A percentile compares a stretch with the other conserved stretches of the same genome.
These are phyloP conservation scores for Sarcophaga subvicina DNA, from an alignment of 2,888 invertebrate genomes.

Conservation along the genomic window DNA sequence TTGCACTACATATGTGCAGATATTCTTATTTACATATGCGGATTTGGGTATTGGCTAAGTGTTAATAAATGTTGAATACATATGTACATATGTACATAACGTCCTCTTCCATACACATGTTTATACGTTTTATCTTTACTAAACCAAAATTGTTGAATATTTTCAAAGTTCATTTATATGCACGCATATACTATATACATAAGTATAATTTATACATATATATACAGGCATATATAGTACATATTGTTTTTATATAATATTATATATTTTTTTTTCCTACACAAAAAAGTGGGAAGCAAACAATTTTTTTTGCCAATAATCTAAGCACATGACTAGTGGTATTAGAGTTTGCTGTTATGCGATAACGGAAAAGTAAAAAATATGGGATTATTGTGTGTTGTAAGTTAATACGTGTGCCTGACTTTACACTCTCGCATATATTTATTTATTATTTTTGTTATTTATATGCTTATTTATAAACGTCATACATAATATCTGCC, in stretches of 20 bases:
- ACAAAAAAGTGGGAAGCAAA: too few species aligned
- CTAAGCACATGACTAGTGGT: slow-evolving; percentile 11
- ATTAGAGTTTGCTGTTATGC: slow-evolving; percentile 33
- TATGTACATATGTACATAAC: too few species aligned
- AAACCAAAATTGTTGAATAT: slow-evolving; percentile 15
- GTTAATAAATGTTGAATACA: too few species aligned
- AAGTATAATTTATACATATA: background rate
- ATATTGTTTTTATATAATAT: background rate
- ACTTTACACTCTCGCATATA: background rate
- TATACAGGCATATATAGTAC: background rate
- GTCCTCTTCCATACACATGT: too few species aligned
- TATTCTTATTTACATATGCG: background rate
- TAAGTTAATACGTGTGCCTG: background rate
- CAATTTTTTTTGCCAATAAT: background rate
- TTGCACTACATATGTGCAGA: background rate
- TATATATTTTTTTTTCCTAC: background rate
- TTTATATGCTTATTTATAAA: background rate
- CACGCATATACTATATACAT: background rate
- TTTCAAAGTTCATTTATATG: background rate
- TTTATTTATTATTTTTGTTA: background rate
- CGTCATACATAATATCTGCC: background rate
- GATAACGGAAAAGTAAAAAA: slow-evolving; percentile 32
- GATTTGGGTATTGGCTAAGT: background rate
- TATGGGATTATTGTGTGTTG: slow-evolving; percentile 34
- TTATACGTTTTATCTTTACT: background rate